These are phyloP conservation scores for Trematocara variabile DNA, from an alignment of 2,113 vertebrate species.

Conservation along the genomic window DNA sequence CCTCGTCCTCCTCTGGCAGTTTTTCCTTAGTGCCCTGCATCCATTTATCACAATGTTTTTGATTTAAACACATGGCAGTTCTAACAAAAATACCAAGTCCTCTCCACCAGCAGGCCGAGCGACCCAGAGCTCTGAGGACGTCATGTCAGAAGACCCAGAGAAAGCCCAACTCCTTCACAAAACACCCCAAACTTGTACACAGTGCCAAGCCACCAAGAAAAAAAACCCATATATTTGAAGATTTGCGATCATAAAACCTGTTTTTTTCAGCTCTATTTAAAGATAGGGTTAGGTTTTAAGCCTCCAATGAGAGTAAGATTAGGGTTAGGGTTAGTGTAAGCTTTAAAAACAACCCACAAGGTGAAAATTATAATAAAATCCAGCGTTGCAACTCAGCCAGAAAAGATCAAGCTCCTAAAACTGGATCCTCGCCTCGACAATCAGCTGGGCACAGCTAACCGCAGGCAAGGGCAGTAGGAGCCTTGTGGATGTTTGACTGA, in stretches of 20 bases:
- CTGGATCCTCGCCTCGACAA: slow-evolving; percentile 30
- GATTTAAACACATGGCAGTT: slow-evolving; percentile 21
- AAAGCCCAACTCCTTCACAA: slow-evolving; percentile 20
- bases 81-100: slow-evolving; percentile 40
- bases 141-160: background rate
- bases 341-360: slow-evolving; percentile 47
- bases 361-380: slow-evolving; percentile 56
- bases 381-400: slow-evolving; percentile 6
- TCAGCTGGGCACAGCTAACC: slow-evolving; percentile 41
- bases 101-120: slow-evolving; percentile 9
- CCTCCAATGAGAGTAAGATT: slow-evolving; percentile 44
- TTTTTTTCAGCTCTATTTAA: slow-evolving; percentile 51
- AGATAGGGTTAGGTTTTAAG: slow-evolving; percentile 17
- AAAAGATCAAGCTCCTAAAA: slow-evolving; percentile 39
- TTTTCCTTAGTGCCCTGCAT: background rate
- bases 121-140: slow-evolving; percentile 15
- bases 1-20: background rate
- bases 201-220: slow-evolving; percentile 35
- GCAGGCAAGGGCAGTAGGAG: slow-evolving; percentile 28
- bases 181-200: slow-evolving; percentile 39
- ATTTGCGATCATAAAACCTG: slow-evolving; percentile 45
- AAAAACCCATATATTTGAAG: slow-evolving; percentile 9
- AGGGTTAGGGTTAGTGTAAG: slow-evolving; percentile 42
- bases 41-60: slow-evolving; percentile 42
- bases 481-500: slow-evolving; percentile 23